These are phyloP conservation scores for Gnatocerus cornutus DNA, from an alignment of 2,888 invertebrate species.

Conservation along the genomic window DNA sequence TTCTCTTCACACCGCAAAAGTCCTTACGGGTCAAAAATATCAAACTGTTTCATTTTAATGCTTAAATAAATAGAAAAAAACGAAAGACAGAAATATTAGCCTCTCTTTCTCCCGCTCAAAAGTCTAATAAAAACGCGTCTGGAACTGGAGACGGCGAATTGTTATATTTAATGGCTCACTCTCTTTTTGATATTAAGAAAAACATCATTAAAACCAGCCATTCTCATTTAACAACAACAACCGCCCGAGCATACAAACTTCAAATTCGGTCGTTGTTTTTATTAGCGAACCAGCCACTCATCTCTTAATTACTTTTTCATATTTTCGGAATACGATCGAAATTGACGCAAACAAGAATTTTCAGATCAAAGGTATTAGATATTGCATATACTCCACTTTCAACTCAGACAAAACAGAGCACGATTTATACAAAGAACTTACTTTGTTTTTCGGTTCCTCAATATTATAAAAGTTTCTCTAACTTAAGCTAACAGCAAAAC, in stretches of 20 bases:
- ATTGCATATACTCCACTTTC: conserved; percentile 6
- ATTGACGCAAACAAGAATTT: neutral
- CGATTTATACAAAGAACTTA: neutral
- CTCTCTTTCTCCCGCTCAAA: conserved; percentile 4
- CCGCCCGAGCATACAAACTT: conserved; percentile 15
- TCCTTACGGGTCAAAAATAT: conserved; percentile 11
- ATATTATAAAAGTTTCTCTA: conserved; percentile 2
- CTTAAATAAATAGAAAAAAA: conserved; percentile 20
- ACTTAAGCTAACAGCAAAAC: neutral
- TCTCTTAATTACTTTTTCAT: conserved; percentile 16
- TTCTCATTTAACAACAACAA: conserved; percentile 24
- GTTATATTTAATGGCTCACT: conserved; percentile 31
- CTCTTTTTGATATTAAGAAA: conserved; percentile 37
- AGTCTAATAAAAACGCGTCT: conserved; percentile 36
- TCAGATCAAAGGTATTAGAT: conserved; percentile 1
- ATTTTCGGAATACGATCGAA: conserved; percentile 1
- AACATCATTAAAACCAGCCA: conserved; percentile 34
- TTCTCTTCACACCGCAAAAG: neutral
- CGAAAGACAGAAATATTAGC: neutral
- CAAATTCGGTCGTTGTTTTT: conserved; percentile 20
- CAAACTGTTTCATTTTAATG: conserved; percentile 35
- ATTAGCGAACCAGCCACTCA: conserved; percentile 5
- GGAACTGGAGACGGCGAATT: conserved; percentile 34
- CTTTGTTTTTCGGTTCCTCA: neutral
- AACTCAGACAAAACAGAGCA: neutral